phyloP scores from a whole-genome alignment of 2,797 vertebrate species.

The Dendrocincla fuliginosa region DNA sequence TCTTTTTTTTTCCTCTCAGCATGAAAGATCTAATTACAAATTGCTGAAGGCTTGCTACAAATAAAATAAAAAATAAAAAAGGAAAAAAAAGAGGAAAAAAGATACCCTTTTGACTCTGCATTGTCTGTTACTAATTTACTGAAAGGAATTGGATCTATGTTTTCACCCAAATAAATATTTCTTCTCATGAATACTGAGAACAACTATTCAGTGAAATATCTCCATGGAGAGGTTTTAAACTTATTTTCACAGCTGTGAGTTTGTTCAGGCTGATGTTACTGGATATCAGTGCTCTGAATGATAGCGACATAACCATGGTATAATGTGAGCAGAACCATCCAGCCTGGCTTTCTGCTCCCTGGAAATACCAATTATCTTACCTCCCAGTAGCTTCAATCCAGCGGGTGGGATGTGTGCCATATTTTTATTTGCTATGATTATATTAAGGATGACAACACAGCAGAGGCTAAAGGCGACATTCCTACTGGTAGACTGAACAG shows the following conservation, averaged over 20 bases:
- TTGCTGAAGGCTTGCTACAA: conserved; percentile 43
- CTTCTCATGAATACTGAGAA: background rate
- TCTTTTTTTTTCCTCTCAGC: background rate
- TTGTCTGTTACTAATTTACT: conserved; percentile 25
- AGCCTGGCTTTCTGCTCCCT: background rate
- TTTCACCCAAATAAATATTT: conserved; percentile 26
- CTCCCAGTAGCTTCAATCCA: background rate
- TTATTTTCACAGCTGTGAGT: conserved; percentile 8
- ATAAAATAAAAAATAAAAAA: background rate
- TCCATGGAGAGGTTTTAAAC: background rate
- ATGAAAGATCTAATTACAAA: conserved; percentile 60
- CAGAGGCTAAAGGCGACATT: background rate
- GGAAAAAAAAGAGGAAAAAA: background rate
- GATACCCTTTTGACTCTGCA: background rate
- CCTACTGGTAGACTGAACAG: background rate
- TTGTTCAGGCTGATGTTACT: background rate
- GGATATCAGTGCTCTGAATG: background rate
- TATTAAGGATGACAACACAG: background rate
- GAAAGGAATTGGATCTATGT: background rate
- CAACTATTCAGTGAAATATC: background rate
- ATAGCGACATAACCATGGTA: background rate
- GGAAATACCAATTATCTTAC: background rate
- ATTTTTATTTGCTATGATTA: background rate
- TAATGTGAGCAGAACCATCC: background rate
- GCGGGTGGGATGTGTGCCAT: background rate